Evolutionary conservation across 2,888 invertebrate genomes (phyloP), one percentile per base, ranked within the genome.

Genomic region (Chrysomela aeneicollis): DNA sequence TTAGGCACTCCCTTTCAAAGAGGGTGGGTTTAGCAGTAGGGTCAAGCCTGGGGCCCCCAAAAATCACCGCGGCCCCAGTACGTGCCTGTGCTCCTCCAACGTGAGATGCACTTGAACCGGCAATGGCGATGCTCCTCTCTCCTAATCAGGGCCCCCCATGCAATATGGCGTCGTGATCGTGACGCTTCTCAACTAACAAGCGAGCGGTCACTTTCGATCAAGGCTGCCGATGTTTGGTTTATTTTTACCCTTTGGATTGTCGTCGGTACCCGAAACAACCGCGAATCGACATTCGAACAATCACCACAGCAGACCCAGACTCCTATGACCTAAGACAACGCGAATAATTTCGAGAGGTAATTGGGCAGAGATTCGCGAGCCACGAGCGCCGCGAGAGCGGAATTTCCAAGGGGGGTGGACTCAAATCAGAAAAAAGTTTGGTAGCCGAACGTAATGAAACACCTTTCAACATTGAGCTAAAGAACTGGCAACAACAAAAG

Each of bases 171-270:
- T 26, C 26, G 26, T 61, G 54, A 54, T 54, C 35, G 54, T 66
- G 65, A 54, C 55, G 59, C 32, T 61, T 32, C 51, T n/a, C n/a
- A n/a, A n/a, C n/a, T n/a, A n/a, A n/a, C n/a, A n/a, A n/a, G 61
- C 66, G 67, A 72, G 74, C 79, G 79, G 79, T 79, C 79, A 79
- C 78, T 79, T 77, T 78, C 79, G 76, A 76, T 75, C 81, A 80
- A 81, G 81, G 81, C 71, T 77, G 72, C 65, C 67, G 70, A 70
- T 76, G 77, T 77, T 77, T 77, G 75, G 77, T 78, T 78, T 79
- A 79, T 79, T 79, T 79, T 79, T 79, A 79, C 76, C 76, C 77
- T 77, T 75, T 74, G 72, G n/a, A n/a, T n/a, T n/a, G n/a, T n/a
- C n/a, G n/a, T n/a, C 71, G 26, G 6, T 3, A 26, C 6, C 4